Conservation (phyloP, 1,140 invertebrate genomes). For the Stenopsyche tienmushanensis region DNA sequence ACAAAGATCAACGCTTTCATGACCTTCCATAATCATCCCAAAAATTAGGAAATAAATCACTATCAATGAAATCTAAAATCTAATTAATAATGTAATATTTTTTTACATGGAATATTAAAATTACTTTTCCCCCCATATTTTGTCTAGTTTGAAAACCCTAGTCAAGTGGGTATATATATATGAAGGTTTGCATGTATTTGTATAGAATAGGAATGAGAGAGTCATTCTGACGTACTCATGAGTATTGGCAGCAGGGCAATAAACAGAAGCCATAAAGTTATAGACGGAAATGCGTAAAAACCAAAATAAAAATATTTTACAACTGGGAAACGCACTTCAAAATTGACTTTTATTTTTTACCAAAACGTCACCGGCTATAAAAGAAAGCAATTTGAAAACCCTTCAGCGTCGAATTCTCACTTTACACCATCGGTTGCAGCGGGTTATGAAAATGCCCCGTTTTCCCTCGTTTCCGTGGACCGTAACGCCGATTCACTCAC, state of each 20-base stretch:
- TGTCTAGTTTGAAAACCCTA: too few relatives aligned
- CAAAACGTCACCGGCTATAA: not conserved
- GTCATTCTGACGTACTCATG: not conserved
- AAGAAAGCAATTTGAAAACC: not conserved
- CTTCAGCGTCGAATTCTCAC: not conserved
- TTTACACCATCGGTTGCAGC: not conserved
- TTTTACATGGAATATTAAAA: too few relatives aligned
- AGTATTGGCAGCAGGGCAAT: not conserved
- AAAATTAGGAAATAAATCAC: too few relatives aligned
- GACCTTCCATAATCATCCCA: too few relatives aligned
- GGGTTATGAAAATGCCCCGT: not conserved
- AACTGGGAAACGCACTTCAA: not conserved
- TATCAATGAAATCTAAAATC: too few relatives aligned
- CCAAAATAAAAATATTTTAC: not conserved
- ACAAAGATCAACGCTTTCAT: too few relatives aligned
- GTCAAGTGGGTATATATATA: too few relatives aligned
- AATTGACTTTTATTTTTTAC: not conserved
- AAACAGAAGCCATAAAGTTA: not conserved
- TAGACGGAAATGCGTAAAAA: not conserved
- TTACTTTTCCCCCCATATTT: too few relatives aligned
- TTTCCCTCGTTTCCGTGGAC: not conserved
- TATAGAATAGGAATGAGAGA: too few relatives aligned
- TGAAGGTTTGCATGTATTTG: too few relatives aligned
- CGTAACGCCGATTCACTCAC: not conserved
- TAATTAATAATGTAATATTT: too few relatives aligned